phyloP scores from a whole-genome alignment of 1,140 invertebrate species.

The Tetraneura akinire region DNA sequence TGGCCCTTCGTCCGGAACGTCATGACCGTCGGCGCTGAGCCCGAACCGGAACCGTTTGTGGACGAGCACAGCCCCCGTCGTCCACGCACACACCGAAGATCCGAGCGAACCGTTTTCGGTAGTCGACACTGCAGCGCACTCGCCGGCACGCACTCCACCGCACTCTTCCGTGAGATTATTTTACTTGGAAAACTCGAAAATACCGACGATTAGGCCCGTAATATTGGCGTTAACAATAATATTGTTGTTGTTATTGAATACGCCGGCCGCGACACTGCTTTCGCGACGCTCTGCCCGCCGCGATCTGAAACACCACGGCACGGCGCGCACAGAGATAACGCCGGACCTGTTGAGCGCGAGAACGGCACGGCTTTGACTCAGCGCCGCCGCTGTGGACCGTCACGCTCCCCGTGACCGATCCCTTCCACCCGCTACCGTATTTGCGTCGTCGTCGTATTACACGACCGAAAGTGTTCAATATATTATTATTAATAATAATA shows the following conservation, averaged over 20 bases:
- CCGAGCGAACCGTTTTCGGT: constrained; percentile 6
- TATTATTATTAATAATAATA: not conserved
- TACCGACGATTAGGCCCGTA: too few species aligned
- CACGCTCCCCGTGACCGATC: constrained; percentile 48
- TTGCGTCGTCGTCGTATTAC: not conserved
- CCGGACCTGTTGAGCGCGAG: constrained; percentile 47
- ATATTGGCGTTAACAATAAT: too few species aligned
- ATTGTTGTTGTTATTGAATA: too few species aligned
- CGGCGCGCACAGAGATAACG: constrained; percentile 24
- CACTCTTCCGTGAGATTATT: too few species aligned
- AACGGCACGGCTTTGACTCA: constrained; percentile 26
- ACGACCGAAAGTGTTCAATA: not conserved
- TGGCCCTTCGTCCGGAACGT: constrained; percentile 43
- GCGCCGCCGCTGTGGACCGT: constrained; percentile 12
- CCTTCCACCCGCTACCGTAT: constrained; percentile 13
- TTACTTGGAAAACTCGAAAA: too few species aligned
- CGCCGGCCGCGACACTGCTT: too few species aligned
- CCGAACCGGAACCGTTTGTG: not conserved
- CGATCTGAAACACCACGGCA: not conserved
- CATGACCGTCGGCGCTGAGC: constrained; percentile 14
- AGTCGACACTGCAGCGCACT: not conserved
- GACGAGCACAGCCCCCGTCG: constrained; percentile 25
- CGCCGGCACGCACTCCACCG: not conserved
- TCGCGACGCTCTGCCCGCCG: too few species aligned
- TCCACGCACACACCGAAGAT: not conserved